These are phyloP conservation scores for Noctuana brunneofusca DNA, from an alignment of 2,888 invertebrate species.

Conservation along the genomic window DNA sequence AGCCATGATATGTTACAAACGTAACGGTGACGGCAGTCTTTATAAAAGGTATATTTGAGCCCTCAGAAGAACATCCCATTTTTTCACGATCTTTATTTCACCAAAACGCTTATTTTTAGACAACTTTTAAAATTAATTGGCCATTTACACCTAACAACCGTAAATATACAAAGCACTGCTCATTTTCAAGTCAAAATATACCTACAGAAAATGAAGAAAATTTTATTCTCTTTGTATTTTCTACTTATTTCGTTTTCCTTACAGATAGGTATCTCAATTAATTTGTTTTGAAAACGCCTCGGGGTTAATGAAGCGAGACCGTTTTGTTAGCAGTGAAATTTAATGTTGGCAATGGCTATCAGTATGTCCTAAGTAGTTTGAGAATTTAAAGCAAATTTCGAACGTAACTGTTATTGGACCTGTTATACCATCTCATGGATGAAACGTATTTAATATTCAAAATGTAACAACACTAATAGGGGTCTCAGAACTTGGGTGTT, in stretches of 20 bases:
- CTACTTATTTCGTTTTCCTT: conserved; percentile 17
- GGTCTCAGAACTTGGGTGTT: too few relatives aligned
- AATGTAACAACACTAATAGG: too few relatives aligned
- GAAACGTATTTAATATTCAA: conserved; percentile 15
- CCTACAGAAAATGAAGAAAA: not conserved
- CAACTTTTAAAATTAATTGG: too few relatives aligned
- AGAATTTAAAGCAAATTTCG: conserved; percentile 4
- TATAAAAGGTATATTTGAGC: too few relatives aligned
- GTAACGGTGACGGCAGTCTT: too few relatives aligned
- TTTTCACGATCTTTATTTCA: too few relatives aligned
- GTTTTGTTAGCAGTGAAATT: conserved; percentile 21
- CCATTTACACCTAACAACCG: too few relatives aligned
- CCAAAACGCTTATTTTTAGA: too few relatives aligned
- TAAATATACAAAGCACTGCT: too few relatives aligned
- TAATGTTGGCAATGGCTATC: conserved; percentile 16
- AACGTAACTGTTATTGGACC: too few relatives aligned
- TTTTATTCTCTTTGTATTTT: conserved; percentile 6
- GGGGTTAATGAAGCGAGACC: conserved; percentile 15
- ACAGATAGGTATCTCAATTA: conserved; percentile 8
- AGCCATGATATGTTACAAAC: too few relatives aligned
- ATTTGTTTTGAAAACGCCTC: conserved; percentile 17
- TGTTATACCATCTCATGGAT: not conserved
- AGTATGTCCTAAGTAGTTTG: conserved; percentile 1
- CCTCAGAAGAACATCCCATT: too few relatives aligned
- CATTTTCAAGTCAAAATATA: conserved; percentile 5